phyloP scores from a whole-genome alignment of 1,140 invertebrate genomes.

The Heterodera carotae region DNA sequence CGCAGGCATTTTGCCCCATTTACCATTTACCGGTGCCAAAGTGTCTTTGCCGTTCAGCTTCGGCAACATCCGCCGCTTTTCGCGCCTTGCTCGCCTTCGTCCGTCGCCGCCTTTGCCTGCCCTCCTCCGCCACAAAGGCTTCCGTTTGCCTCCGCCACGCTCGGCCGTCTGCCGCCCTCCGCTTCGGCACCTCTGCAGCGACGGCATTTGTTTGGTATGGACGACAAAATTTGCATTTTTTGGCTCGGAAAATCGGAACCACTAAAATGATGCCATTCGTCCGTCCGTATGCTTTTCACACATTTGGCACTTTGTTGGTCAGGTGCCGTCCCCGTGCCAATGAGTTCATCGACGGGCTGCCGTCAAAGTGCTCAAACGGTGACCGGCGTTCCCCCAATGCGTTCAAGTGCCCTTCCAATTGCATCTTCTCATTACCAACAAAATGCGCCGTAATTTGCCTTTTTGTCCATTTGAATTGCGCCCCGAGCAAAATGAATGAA shows the following conservation, averaged over 20 bases:
- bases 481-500: too few species aligned
- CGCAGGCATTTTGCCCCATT: slow-evolving; percentile 14
- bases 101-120: slow-evolving; percentile 27
- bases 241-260: not conserved
- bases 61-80: not conserved
- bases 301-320: not conserved
- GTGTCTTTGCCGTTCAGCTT: not conserved
- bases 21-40: slow-evolving; percentile 3
- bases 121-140: slow-evolving; percentile 17
- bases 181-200: slow-evolving; percentile 11
- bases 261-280: slow-evolving; percentile 3
- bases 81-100: slow-evolving; percentile 26
- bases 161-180: slow-evolving; percentile 29
- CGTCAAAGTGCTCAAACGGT: not conserved
- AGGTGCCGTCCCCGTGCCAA: not conserved
- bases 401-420: not conserved
- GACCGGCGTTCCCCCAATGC: not conserved
- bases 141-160: slow-evolving; percentile 37
- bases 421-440: slow-evolving; percentile 6
- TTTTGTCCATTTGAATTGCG: slow-evolving; percentile 1
- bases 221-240: not conserved
- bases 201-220: slow-evolving; percentile 14
- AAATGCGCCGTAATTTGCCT: not conserved
- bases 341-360: not conserved
- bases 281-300: not conserved